phyloP scores from a whole-genome alignment of 2,888 invertebrate genomes.

The Gonocerus acuteangulatus region DNA sequence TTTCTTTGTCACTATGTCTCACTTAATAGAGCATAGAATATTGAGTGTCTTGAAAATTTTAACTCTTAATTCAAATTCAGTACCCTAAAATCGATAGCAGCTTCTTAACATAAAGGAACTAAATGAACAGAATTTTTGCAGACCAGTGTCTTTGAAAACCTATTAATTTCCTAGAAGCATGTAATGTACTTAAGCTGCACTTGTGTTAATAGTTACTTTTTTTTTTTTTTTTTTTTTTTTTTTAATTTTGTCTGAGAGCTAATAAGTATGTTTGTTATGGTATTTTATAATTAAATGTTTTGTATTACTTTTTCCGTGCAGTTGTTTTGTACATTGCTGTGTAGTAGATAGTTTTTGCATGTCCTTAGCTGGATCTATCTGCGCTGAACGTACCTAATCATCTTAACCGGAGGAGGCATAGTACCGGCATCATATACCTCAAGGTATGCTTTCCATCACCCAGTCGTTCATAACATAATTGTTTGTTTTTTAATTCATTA shows the following conservation, averaged over 20 bases:
- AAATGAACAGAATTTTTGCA: no score
- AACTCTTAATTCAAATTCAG: no score
- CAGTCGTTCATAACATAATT: no score
- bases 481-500: background rate
- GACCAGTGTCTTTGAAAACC: no score
- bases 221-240: background rate
- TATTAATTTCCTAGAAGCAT: background rate
- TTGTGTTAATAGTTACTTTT: conserved; percentile 1
- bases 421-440: conserved; percentile 61
- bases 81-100: no score
- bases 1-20: no score
- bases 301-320: conserved; percentile 20
- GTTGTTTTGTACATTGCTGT: conserved; percentile 31
- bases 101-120: no score
- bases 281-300: conserved; percentile 11
- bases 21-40: no score
- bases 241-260: background rate
- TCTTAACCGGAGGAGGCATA: conserved; percentile 66
- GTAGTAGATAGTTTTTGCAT: conserved; percentile 32
- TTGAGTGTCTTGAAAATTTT: no score
- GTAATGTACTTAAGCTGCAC: conserved; percentile 3
- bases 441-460: conserved; percentile 41
- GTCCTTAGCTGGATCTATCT: conserved; percentile 38
- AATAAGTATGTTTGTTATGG: background rate
- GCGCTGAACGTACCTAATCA: conserved; percentile 48